Evolutionary conservation across 2,113 vertebrate species (phyloP).

Genomic region (Aleadryas rufinucha): DNA sequence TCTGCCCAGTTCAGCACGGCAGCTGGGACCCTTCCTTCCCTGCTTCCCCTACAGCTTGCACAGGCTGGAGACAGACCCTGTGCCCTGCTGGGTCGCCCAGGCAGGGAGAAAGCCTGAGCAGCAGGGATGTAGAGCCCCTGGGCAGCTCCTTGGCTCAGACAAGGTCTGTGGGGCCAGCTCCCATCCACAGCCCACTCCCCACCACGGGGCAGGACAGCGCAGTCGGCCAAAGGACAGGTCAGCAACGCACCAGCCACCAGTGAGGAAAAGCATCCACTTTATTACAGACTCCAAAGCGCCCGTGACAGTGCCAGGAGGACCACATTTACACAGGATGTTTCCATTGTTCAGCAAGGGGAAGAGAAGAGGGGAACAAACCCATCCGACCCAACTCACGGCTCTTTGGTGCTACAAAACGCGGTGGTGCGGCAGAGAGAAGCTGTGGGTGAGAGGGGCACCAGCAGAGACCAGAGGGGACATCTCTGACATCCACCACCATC

Average conservation of each 20-base stretch:
- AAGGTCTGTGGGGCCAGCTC: rapidly evolving
- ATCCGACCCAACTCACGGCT: neutral
- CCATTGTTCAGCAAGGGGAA: constrained; percentile 13
- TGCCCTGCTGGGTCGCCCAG: rapidly evolving
- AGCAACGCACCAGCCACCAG: neutral
- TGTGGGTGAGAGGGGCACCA: neutral
- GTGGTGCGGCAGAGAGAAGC: neutral
- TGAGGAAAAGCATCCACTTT: constrained; percentile 66
- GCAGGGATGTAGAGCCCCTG: neutral
- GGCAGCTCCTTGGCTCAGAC: rapidly evolving
- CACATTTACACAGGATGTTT: constrained; percentile 17
- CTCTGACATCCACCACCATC: neutral
- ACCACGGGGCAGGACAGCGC: rapidly evolving
- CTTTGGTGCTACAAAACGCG: constrained; percentile 32
- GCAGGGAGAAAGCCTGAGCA: neutral
- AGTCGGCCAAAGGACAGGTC: neutral
- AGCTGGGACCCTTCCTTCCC: neutral
- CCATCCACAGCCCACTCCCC: neutral
- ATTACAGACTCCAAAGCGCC: constrained; percentile 62
- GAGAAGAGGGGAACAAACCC: constrained; percentile 5
- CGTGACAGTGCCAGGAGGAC: constrained; percentile 26
- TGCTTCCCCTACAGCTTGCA: rapidly evolving
- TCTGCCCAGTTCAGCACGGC: rapidly evolving
- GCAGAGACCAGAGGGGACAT: neutral
- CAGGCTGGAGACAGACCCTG: rapidly evolving